Evolutionary conservation across 2,797 vertebrate genomes (phyloP), one percentile per base, ranked within the genome.

Genomic region (Philypnodon macrostomus): DNA sequence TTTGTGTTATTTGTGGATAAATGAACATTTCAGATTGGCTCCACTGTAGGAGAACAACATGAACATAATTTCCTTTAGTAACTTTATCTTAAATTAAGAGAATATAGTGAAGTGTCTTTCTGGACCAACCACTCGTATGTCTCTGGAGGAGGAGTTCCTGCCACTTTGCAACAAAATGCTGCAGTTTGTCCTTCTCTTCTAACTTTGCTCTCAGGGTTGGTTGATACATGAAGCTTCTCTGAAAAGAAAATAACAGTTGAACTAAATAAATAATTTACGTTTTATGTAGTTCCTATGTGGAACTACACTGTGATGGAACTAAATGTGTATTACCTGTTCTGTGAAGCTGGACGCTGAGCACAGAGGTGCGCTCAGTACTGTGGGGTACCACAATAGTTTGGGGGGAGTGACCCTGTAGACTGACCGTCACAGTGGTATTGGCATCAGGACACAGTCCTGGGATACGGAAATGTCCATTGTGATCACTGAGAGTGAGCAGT

Each of bases 41-140:
- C 29, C n/a, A n/a, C 6, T 30, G 27, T 13, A 39, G 17, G n/a
- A n/a, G n/a, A n/a, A n/a, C n/a, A n/a, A n/a, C n/a, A n/a, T n/a
- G n/a, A n/a, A n/a, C n/a, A n/a, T n/a, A n/a, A n/a, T n/a, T n/a
- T n/a, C n/a, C n/a, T n/a, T n/a, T n/a, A n/a, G n/a, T n/a, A n/a
- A n/a, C n/a, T n/a, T n/a, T n/a, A n/a, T n/a, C n/a, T n/a, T n/a
- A n/a, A n/a, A n/a, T n/a, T n/a, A n/a, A n/a, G n/a, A n/a, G n/a
- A n/a, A n/a, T n/a, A n/a, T n/a, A n/a, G n/a, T n/a, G n/a, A n/a
- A n/a, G n/a, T n/a, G n/a, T n/a, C n/a, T n/a, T n/a, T n/a, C n/a
- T n/a, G n/a, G n/a, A 63, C 90, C 74, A 83, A 98, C 97, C 97
- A 99, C 64, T 95, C 87, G 63, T 96, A 98, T 12, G 85, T 87